phyloP scores from a whole-genome alignment of 2,888 invertebrate species.

The Agrilus mali region DNA sequence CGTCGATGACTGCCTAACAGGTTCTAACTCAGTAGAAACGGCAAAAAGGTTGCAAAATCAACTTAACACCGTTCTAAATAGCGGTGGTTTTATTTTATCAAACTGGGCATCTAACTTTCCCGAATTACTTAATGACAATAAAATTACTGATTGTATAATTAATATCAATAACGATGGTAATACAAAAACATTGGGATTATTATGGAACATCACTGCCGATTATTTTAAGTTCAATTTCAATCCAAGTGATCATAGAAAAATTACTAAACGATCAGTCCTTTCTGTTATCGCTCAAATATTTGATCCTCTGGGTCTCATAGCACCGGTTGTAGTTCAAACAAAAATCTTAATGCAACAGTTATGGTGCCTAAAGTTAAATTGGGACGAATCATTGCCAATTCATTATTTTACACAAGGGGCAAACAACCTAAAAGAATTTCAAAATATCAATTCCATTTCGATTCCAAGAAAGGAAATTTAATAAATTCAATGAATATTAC shows the following conservation, averaged over 20 bases:
- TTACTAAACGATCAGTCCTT: constrained; percentile 1
- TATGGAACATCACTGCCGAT: not conserved
- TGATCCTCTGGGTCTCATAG: not conserved
- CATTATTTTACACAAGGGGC: not conserved
- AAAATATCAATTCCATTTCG: not conserved
- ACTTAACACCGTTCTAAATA: not conserved
- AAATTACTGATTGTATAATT: not conserved
- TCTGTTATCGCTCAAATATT: not conserved
- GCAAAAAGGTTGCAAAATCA: not conserved
- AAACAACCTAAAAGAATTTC: not conserved
- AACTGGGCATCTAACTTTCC: constrained; percentile 1
- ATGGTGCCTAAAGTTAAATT: not conserved
- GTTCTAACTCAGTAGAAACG: not conserved
- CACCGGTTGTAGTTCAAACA: not conserved
- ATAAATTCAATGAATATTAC: not conserved
- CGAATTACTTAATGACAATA: not conserved
- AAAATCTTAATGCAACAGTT: not conserved
- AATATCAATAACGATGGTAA: not conserved
- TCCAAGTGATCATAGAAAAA: not conserved
- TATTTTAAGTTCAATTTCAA: not conserved
- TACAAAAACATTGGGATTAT: not conserved
- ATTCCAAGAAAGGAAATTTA: not conserved
- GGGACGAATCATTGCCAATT: not conserved
- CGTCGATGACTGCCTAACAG: constrained; percentile 18
- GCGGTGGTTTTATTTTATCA: not conserved